Evolutionary conservation across 2,888 invertebrate species (phyloP).

Genomic region (Alitta virens): DNA sequence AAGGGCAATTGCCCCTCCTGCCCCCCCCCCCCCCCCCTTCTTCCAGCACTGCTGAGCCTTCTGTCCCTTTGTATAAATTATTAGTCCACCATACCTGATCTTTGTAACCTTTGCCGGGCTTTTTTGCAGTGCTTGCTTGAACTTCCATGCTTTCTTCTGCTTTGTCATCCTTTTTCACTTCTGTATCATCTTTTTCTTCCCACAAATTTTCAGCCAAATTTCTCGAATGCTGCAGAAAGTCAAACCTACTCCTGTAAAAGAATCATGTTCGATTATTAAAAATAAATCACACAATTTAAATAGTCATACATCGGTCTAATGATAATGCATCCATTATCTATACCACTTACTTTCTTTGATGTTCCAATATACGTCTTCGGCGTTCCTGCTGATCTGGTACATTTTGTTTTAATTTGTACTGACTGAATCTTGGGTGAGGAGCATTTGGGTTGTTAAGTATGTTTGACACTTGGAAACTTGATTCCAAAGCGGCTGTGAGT

Average conservation of each 20-base stretch:
- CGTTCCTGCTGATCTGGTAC: constrained; percentile 61
- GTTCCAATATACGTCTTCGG: constrained; percentile 61
- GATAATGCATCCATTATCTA: no score
- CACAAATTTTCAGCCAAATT: constrained; percentile 37
- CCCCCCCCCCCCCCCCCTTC: no score
- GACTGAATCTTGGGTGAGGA: constrained; percentile 47
- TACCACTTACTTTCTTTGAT: constrained; percentile 64
- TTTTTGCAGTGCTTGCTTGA: constrained; percentile 26
- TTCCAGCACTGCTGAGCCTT: no score
- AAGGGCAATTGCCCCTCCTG: no score
- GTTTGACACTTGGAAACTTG: constrained; percentile 40
- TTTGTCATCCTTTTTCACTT: constrained; percentile 11
- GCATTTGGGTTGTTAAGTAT: constrained; percentile 45
- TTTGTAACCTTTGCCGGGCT: constrained; percentile 46
- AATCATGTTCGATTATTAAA: no score
- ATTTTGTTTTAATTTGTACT: constrained; percentile 53
- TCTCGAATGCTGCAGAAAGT: constrained; percentile 43
- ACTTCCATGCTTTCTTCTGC: constrained; percentile 19
- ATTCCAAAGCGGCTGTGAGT: constrained; percentile 40
- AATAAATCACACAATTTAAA: no score
- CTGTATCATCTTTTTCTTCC: constrained; percentile 36
- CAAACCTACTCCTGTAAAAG: constrained; percentile 45
- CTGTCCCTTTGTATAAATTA: neutral
- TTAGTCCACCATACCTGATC: constrained; percentile 53
- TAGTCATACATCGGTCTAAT: no score